A percentile compares a stretch with the other conserved stretches of the same genome.
phyloP scores from a whole-genome alignment of 2,113 vertebrate genomes.

The Pyrgilauda ruficollis region DNA sequence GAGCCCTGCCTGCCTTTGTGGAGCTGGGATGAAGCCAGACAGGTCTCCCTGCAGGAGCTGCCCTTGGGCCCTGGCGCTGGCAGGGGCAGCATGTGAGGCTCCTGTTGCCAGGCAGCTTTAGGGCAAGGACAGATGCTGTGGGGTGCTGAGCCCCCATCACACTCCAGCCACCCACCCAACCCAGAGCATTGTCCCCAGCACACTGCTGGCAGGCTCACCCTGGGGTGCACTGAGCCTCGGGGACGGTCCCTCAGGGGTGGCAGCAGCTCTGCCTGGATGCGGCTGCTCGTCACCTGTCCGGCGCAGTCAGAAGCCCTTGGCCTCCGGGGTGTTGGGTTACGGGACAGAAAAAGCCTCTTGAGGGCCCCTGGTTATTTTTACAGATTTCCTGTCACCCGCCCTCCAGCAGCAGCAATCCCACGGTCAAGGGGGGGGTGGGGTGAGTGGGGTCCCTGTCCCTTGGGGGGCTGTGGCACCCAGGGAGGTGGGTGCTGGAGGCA shows the following conservation, averaged over 20 bases:
- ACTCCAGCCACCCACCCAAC: background rate
- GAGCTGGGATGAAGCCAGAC: background rate
- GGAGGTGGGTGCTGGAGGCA: background rate
- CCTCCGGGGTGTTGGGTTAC: conserved; percentile 60
- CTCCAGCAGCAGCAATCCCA: background rate
- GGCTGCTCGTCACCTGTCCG: conserved; percentile 54
- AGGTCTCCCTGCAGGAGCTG: background rate
- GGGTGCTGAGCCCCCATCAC: background rate
- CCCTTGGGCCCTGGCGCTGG: background rate
- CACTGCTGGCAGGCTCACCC: fast-evolving
- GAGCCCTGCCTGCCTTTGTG: background rate
- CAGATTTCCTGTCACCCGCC: conserved; percentile 54
- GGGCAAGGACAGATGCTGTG: background rate
- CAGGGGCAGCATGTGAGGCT: background rate
- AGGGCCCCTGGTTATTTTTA: conserved; percentile 66
- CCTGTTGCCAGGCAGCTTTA: background rate
- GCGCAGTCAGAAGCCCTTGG: conserved; percentile 52
- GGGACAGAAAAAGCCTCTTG: conserved; percentile 57
- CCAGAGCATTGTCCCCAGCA: background rate
- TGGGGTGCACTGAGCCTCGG: fast-evolving
- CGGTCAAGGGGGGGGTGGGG: background rate
- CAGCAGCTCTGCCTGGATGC: background rate
- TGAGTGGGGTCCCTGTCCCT: background rate
- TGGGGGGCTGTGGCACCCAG: background rate
- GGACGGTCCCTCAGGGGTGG: background rate